A percentile compares a stretch with the other conserved stretches of the same genome.
phyloP scores from a whole-genome alignment of 1,140 invertebrate genomes.

The Tetramorium simillimum region DNA sequence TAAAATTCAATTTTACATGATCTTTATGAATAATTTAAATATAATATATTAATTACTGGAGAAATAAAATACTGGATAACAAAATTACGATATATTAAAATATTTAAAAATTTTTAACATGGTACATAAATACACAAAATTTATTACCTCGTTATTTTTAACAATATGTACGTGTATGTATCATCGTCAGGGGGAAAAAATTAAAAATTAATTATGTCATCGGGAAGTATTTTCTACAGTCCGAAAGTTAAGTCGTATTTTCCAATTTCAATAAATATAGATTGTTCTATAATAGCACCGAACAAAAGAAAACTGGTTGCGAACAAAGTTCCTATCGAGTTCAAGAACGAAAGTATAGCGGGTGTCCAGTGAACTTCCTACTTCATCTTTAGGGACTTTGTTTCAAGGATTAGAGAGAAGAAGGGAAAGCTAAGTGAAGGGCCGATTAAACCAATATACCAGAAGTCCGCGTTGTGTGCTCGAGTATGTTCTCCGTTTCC shows the following conservation, averaged over 20 bases:
- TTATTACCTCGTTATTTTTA: too few relatives aligned
- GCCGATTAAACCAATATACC: slow-evolving; percentile 71
- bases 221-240: neutral
- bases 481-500: slow-evolving; percentile 56
- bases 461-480: slow-evolving; percentile 59
- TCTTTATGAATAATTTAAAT: too few relatives aligned
- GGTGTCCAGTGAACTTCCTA: slow-evolving; percentile 64
- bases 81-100: neutral
- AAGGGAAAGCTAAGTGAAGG: slow-evolving; percentile 63
- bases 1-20: neutral
- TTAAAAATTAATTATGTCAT: neutral
- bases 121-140: too few relatives aligned
- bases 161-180: too few relatives aligned
- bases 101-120: too few relatives aligned
- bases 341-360: slow-evolving; percentile 51
- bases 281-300: neutral
- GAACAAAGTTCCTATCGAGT: slow-evolving; percentile 32
- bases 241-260: slow-evolving; percentile 38
- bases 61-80: too few relatives aligned
- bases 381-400: slow-evolving; percentile 71
- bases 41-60: neutral
- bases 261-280: slow-evolving; percentile 59
- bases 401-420: slow-evolving; percentile 59
- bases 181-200: too few relatives aligned
- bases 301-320: slow-evolving; percentile 9